These are phyloP conservation scores for Heterochromis multidens DNA, from an alignment of 2,113 vertebrate genomes.

Conservation along the genomic window DNA sequence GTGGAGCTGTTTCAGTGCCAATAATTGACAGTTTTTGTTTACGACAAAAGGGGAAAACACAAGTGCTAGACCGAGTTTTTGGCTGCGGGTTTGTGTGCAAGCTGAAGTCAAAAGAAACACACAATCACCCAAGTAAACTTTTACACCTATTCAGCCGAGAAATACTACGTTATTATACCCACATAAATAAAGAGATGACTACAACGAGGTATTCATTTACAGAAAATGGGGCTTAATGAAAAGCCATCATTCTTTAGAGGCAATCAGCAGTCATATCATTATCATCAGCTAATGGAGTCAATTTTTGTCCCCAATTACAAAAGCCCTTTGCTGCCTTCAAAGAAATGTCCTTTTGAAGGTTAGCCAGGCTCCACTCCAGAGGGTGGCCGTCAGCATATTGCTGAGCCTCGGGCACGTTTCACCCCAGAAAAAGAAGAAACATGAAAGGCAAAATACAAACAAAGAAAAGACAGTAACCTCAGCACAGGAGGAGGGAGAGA, in stretches of 20 bases:
- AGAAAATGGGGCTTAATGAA: slow-evolving; percentile 5
- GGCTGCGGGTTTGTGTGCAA: not conserved
- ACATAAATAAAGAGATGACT: not conserved
- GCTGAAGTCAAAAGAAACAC: not conserved
- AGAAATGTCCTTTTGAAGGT: slow-evolving; percentile 59
- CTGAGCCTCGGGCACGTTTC: slow-evolving; percentile 25
- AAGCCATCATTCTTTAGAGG: not conserved
- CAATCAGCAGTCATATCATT: slow-evolving; percentile 37
- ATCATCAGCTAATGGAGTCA: slow-evolving; percentile 51
- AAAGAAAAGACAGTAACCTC: not conserved
- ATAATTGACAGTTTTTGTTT: not conserved
- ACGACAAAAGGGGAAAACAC: not conserved
- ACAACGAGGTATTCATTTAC: not conserved
- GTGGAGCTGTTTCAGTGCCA: not conserved
- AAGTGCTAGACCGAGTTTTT: not conserved
- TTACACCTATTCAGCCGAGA: not conserved
- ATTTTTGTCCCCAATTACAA: slow-evolving; percentile 39
- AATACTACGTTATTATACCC: not conserved
- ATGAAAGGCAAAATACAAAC: slow-evolving; percentile 23
- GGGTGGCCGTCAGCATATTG: slow-evolving; percentile 43
- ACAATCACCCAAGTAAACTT: not conserved
- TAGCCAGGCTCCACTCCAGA: slow-evolving; percentile 49
- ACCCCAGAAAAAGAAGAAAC: not conserved
- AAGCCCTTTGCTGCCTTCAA: slow-evolving; percentile 30
- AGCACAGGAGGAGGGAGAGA: not conserved